Base-by-base conservation (phyloP, 2,888 invertebrate species). In the Trachelus tabidus region DNA sequence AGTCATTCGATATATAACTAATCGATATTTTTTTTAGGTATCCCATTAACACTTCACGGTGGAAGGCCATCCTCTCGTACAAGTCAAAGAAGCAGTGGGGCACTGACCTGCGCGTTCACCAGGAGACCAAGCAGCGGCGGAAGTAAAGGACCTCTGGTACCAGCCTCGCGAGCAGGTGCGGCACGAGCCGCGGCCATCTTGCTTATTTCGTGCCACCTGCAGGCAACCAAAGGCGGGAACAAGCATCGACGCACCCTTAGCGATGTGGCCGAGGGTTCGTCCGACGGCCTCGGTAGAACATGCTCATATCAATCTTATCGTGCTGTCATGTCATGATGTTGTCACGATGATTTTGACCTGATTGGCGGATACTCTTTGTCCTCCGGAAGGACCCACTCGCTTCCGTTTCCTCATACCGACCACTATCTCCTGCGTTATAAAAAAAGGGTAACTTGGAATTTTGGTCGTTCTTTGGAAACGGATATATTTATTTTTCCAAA, bases 171-270 rank as follows among this genome's bases (percentile, higher is more conserved):
- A 94, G 96, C 96, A 97, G 97, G 97, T 96, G 96, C 96, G 95
- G 97, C 97, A 93, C 95, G 96, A 93, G 95, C 96, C 93, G 97
- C 97, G 94, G 97, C 97, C 96, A 96, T 97, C 96, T 96, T 97
- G 96, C 96, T 97, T 94, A 96, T 97, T 94, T 97, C 97, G 94
- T 96, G 96, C 94, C 96, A 96, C 94, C 95, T 96, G 85, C 91
- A 91, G 86, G 88, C 89, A 79, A 87, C 87, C 85, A 87, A 87
- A 83, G 86, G 86, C 83, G 88, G 86, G 80, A 89, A 88, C 87
- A 91, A 89, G 87, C 91, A 91, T 83, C 90, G 91, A 84, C 90
- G 91, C 86, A 89, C 91, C 87, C 91, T 91, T 89, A 91, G 91
- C 87, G 91, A 91, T 86, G 90, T 91, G 81, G 91, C 91, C 88